phyloP scores from a whole-genome alignment of 2,113 vertebrate genomes.

The Sander vitreus region DNA sequence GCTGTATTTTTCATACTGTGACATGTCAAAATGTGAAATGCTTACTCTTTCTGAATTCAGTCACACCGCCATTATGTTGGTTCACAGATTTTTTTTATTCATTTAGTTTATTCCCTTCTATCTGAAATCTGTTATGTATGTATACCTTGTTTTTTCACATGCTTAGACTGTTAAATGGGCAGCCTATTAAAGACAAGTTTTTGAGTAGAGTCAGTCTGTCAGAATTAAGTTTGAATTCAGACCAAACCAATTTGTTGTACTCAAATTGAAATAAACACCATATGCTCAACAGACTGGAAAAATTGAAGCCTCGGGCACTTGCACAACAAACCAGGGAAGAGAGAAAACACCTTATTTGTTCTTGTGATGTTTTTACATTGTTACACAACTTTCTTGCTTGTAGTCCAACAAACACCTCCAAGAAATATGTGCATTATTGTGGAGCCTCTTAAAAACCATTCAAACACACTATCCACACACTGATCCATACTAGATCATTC shows the following conservation, averaged over 20 bases:
- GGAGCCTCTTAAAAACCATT: not conserved
- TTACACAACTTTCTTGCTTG: not conserved
- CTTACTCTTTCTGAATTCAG: not conserved
- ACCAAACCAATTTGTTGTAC: conserved; percentile 11
- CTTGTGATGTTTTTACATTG: not conserved
- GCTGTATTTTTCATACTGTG: no score
- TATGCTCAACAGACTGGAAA: conserved; percentile 38
- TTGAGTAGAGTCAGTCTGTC: not conserved
- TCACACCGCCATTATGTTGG: not conserved
- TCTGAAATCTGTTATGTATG: not conserved
- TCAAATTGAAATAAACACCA: conserved; percentile 53
- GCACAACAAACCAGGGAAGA: not conserved
- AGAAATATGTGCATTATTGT: not conserved
- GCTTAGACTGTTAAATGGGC: not conserved
- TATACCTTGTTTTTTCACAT: conserved; percentile 2
- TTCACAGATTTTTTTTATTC: not conserved
- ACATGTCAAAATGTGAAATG: not conserved
- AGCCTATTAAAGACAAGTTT: not conserved
- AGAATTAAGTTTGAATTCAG: conserved; percentile 22
- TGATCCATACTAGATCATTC: not conserved
- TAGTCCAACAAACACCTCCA: not conserved
- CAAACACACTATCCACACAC: not conserved
- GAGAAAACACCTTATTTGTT: conserved; percentile 32
- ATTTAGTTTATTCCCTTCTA: not conserved
- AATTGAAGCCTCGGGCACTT: conserved; percentile 3